Base-by-base conservation (phyloP, 2,113 vertebrate genomes). In the Phrynosoma platyrhinos region DNA sequence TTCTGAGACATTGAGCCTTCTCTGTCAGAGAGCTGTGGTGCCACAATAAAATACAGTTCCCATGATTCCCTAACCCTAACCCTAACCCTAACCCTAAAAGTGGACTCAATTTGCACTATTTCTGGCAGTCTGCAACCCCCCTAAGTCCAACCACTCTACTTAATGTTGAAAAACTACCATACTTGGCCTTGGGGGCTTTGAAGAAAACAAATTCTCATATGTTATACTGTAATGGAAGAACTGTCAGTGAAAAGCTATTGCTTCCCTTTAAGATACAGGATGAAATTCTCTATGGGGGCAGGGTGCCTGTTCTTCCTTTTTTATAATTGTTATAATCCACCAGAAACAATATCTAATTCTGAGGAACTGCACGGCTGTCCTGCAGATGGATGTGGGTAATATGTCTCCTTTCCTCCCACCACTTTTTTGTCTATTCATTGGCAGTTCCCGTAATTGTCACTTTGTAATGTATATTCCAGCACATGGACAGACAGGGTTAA, bases 271-370 rank as follows among this genome's bases (percentile, higher is more conserved):
- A 87, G 91, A 92, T 94, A 20, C 85, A 90, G 77, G 80, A 89
- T 92, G 94, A 69, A 91, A 66, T 91, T 94, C 71, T 9, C 86
- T 90, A 79, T 92, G 87, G 86, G 79, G 91, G 87, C 93, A 92
- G 91, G 92, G 91, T 92, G 85, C 90, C 92, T 95, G 94, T 96
- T 96, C 95, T 95, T 97, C 92, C 94, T 97, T 94, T 97, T 94
- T 95, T 93, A 91, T 96, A 97, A 97, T 97, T 92, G 86, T 82
- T 4, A 7, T 97, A 97, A 97, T 97, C 97, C 95, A 95, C 96
- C 97, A 97, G 96, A 97, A 97, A 97, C 94, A 97, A 97, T 96
- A 91, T 75, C 92, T 96, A 97, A 97, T 96, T 96, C 95, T 92
- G 83, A 93, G 96, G 96, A 96, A 94, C 95, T 96, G 95, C 95